phyloP scores from a whole-genome alignment of 2,888 invertebrate species.

The Philereme vetulata region DNA sequence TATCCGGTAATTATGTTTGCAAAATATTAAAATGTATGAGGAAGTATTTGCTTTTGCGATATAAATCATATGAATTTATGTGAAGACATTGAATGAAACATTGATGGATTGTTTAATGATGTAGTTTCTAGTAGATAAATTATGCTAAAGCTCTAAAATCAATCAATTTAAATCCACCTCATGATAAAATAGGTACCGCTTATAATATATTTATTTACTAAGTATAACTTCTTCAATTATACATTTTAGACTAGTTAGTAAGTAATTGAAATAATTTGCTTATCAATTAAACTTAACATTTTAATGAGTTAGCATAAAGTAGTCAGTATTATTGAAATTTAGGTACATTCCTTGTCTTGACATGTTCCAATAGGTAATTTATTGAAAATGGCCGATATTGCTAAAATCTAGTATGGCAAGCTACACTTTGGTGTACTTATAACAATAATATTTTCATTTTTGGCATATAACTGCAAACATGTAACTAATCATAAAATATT shows the following conservation, averaged over 20 bases:
- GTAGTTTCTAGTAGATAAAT: not conserved
- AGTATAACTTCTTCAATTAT: not conserved
- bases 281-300: not conserved
- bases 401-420: slow-evolving; percentile 80
- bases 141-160: not conserved
- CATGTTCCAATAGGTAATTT: slow-evolving; percentile 14
- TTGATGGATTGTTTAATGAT: not conserved
- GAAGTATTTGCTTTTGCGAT: not conserved
- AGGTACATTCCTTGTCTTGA: not conserved
- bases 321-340: not conserved
- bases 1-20: not conserved
- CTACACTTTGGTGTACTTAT: slow-evolving; percentile 78
- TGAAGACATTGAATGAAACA: not conserved
- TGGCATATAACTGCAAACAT: slow-evolving; percentile 33
- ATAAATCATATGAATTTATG: not conserved
- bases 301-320: not conserved
- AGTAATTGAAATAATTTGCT: slow-evolving; percentile 1
- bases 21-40: not conserved
- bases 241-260: not conserved
- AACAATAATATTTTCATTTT: slow-evolving; percentile 33
- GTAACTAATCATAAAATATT: slow-evolving; percentile 5
- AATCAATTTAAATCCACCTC: not conserved
- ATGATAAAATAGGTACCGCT: not conserved
- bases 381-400: slow-evolving; percentile 54
- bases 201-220: too few relatives aligned